Evolutionary conservation across 2,797 vertebrate species (phyloP).

Genomic region (Parotocinclus haroldoi): DNA sequence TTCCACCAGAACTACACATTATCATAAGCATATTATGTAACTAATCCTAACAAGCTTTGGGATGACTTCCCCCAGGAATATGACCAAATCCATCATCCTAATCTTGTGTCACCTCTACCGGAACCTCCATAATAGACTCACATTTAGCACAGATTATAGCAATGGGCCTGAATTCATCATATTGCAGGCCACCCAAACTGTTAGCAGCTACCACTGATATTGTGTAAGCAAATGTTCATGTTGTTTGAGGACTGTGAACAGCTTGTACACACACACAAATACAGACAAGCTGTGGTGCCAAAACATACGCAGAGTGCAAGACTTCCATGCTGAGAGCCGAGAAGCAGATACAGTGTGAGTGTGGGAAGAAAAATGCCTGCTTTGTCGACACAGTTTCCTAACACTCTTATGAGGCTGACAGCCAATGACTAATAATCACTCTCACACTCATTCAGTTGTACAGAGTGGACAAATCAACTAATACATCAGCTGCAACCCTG

Average conservation of each 20-base stretch:
- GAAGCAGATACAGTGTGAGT: constrained; percentile 14
- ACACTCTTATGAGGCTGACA: constrained; percentile 14
- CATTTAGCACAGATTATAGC: constrained; percentile 11
- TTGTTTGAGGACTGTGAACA: constrained; percentile 9
- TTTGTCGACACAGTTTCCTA: constrained; percentile 9
- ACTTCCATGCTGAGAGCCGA: constrained; percentile 27
- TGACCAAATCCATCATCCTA: constrained; percentile 6
- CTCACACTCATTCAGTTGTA: constrained; percentile 29
- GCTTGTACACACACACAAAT: constrained; percentile 17
- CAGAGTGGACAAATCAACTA: constrained; percentile 15
- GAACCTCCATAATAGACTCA: neutral
- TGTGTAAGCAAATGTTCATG: constrained; percentile 9
- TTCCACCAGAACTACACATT: neutral
- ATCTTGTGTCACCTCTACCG: constrained; percentile 13
- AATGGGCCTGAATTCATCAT: neutral
- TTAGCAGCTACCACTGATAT: constrained; percentile 14
- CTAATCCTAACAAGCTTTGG: neutral
- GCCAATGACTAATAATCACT: constrained; percentile 27
- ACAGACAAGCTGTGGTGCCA: constrained; percentile 15
- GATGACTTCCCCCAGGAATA: neutral
- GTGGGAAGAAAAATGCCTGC: neutral
- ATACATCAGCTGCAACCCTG: neutral
- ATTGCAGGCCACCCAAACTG: constrained; percentile 5
- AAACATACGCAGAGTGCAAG: constrained; percentile 30
- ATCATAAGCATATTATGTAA: neutral